Evolutionary conservation across 2,113 vertebrate genomes (phyloP).

Genomic region (Mobula hypostoma): DNA sequence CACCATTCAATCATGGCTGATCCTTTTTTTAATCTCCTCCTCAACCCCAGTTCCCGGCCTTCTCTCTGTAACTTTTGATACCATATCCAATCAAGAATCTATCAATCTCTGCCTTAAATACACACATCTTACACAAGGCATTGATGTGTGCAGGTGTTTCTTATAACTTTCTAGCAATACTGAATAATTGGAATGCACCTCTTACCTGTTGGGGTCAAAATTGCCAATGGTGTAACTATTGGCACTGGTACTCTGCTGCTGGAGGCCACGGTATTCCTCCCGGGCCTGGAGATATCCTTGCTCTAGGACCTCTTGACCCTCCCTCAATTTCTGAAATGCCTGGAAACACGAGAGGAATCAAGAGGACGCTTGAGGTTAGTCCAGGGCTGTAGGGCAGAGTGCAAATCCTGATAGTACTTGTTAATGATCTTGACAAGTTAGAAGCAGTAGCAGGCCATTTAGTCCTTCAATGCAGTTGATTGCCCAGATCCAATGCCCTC

Average conservation of each 20-base stretch:
- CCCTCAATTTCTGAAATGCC: conserved; percentile 59
- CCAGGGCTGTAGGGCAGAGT: not conserved
- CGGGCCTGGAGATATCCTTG: conserved; percentile 62
- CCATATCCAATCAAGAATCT: too few relatives aligned
- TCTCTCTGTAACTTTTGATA: too few relatives aligned
- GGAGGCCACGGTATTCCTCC: conserved; percentile 51
- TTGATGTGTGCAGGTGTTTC: too few relatives aligned
- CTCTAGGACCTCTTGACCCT: conserved; percentile 63
- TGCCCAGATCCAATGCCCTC: too few relatives aligned
- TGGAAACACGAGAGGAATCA: conserved; percentile 40
- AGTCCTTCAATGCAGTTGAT: too few relatives aligned
- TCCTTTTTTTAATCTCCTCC: too few relatives aligned
- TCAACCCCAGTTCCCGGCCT: too few relatives aligned
- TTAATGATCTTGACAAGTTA: too few relatives aligned
- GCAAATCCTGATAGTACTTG: not conserved
- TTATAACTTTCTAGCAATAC: not conserved
- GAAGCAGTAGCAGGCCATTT: too few relatives aligned
- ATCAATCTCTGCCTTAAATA: too few relatives aligned
- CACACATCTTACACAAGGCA: too few relatives aligned
- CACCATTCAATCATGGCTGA: too few relatives aligned
- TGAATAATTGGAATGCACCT: not conserved
- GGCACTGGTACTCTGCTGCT: conserved; percentile 41
- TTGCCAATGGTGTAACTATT: not conserved
- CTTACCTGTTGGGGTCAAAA: conserved; percentile 71
- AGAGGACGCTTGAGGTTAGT: not conserved